These are phyloP conservation scores for Emydoidea blandingii DNA, from an alignment of 2,797 vertebrate species.

Conservation along the genomic window DNA sequence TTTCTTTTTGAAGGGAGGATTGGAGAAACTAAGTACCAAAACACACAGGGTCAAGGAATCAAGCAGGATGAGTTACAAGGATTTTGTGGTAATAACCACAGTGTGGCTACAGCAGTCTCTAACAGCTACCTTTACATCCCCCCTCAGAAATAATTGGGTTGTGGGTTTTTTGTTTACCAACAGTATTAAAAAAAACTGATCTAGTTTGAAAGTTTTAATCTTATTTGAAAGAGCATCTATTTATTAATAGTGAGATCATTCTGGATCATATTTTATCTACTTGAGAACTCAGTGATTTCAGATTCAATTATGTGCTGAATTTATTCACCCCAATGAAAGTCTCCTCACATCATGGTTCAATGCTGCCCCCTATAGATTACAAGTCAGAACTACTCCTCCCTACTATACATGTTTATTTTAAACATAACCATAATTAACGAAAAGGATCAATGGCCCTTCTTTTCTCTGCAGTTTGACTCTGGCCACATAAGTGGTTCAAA, in stretches of 20 bases:
- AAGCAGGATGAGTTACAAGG: not conserved
- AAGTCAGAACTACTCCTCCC: not conserved
- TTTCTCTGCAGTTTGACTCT: not conserved
- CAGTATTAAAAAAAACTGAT: not conserved
- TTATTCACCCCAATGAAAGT: not conserved
- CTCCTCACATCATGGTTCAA: not conserved
- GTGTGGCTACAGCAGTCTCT: not conserved
- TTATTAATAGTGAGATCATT: constrained; percentile 34
- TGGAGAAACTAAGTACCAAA: not conserved
- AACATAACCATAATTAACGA: not conserved
- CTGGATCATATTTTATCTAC: constrained; percentile 27
- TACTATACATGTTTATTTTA: not conserved
- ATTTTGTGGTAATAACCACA: constrained; percentile 4
- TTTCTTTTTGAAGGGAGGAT: not conserved
- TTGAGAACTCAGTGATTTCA: not conserved
- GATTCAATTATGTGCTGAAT: no score
- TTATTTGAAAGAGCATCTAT: not conserved
- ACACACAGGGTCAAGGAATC: not conserved
- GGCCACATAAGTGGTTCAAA: not conserved
- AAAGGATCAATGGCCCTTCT: not conserved
- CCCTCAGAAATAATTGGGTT: not conserved
- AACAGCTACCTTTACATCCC: not conserved
- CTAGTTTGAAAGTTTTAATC: not conserved
- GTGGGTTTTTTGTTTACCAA: not conserved
- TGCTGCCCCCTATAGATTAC: constrained; percentile 66